Percentiles rank a stretch among this genome's conserved stretches.
phyloP scores from a whole-genome alignment of 2,113 vertebrate species.

The Eulemur macaco region DNA sequence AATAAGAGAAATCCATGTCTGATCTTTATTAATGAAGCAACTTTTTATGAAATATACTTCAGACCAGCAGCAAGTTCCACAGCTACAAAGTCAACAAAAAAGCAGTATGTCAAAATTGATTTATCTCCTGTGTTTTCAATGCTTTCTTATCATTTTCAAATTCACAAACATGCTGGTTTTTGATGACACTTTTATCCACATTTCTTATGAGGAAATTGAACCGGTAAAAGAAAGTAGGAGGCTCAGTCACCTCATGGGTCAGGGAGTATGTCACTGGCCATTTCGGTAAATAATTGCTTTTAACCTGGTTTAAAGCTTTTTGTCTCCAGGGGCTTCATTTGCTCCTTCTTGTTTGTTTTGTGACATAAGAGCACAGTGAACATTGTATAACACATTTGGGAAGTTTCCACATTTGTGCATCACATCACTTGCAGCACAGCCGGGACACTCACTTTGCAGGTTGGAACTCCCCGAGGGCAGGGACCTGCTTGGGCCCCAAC shows the following conservation, averaged over 20 bases:
- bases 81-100: not conserved
- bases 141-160: conserved; percentile 2
- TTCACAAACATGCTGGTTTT: conserved; percentile 1
- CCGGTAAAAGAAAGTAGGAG: not conserved
- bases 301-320: not conserved
- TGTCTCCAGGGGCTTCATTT: accelerated
- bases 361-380: not conserved
- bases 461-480: not conserved
- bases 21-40: conserved; percentile 28
- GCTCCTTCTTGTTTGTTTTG: not conserved
- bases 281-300: not conserved
- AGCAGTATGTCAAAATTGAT: conserved; percentile 35
- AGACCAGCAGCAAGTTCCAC: not conserved
- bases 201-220: conserved; percentile 36
- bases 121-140: not conserved
- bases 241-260: not conserved
- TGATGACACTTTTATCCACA: not conserved
- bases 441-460: not conserved
- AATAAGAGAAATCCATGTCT: conserved; percentile 5
- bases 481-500: accelerated
- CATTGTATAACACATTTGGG: accelerated
- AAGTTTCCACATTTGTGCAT: not conserved
- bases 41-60: conserved; percentile 39
- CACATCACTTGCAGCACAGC: accelerated
- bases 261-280: not conserved